These are phyloP conservation scores for Pterostichus madidus DNA, from an alignment of 2,888 invertebrate genomes.

Conservation along the genomic window DNA sequence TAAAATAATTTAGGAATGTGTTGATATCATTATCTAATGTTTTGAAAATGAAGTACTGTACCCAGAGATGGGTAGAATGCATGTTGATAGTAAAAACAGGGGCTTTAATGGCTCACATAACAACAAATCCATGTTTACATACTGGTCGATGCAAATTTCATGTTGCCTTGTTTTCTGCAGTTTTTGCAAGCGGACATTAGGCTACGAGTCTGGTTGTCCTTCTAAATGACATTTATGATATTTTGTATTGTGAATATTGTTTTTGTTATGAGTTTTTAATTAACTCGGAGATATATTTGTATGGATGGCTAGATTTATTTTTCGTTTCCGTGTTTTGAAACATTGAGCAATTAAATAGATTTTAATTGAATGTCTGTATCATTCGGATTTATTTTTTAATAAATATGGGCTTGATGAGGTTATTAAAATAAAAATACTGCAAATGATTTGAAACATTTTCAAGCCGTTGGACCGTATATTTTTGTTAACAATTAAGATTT, in stretches of 20 bases:
- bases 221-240: constrained; percentile 34
- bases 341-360: constrained; percentile 11
- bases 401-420: constrained; percentile 3
- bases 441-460: too few relatives aligned
- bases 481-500: too few relatives aligned
- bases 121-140: too few relatives aligned
- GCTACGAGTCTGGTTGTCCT: not conserved
- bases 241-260: constrained; percentile 20
- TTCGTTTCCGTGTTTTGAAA: constrained; percentile 14
- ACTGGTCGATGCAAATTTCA: not conserved
- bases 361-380: constrained; percentile 19
- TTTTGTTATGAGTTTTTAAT: constrained; percentile 34
- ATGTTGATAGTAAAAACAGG: too few relatives aligned
- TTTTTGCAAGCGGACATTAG: constrained; percentile 16
- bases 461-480: too few relatives aligned
- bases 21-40: too few relatives aligned
- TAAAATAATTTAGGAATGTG: too few relatives aligned
- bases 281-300: constrained; percentile 26
- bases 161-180: not conserved
- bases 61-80: too few relatives aligned
- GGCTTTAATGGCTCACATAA: too few relatives aligned
- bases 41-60: too few relatives aligned
- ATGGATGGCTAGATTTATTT: constrained; percentile 11
- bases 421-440: not conserved
- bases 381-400: constrained; percentile 16